phyloP scores from a whole-genome alignment of 2,888 invertebrate species.

The Synanthedon myopaeformis region DNA sequence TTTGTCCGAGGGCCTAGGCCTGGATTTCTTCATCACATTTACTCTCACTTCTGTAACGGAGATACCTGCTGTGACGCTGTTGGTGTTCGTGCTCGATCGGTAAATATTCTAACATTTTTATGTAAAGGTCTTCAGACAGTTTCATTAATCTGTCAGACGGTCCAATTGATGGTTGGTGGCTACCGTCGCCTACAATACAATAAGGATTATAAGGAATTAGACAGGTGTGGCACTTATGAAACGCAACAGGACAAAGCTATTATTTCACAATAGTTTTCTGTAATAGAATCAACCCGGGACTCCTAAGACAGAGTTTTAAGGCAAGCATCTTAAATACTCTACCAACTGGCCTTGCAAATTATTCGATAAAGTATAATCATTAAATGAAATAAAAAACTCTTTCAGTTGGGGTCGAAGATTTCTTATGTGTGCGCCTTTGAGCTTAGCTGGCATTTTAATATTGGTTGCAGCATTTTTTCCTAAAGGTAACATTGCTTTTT shows the following conservation, averaged over 20 bases:
- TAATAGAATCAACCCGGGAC: no score
- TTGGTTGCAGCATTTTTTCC: constrained; percentile 44
- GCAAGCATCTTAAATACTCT: no score
- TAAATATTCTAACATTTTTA: constrained; percentile 10
- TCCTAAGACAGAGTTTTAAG: no score
- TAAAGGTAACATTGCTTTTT: constrained; percentile 29
- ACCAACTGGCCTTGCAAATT: no score
- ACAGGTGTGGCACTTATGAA: no score
- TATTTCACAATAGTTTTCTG: no score
- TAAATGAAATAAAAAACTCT: neutral
- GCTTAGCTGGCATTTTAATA: constrained; percentile 32
- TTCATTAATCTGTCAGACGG: neutral
- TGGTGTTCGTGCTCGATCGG: constrained; percentile 50
- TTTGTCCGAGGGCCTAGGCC: constrained; percentile 52
- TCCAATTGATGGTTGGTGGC: neutral
- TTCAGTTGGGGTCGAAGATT: constrained; percentile 50
- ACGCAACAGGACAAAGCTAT: no score
- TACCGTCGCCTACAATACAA: no score
- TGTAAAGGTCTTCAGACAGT: neutral
- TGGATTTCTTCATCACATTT: constrained; percentile 60
- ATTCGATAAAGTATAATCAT: neutral
- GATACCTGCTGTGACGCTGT: constrained; percentile 50
- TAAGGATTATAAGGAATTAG: no score
- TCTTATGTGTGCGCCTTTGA: constrained; percentile 40
- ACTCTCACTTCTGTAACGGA: constrained; percentile 57